phyloP scores from a whole-genome alignment of 1,140 invertebrate species.

The Lamellibrachia luymesi region DNA sequence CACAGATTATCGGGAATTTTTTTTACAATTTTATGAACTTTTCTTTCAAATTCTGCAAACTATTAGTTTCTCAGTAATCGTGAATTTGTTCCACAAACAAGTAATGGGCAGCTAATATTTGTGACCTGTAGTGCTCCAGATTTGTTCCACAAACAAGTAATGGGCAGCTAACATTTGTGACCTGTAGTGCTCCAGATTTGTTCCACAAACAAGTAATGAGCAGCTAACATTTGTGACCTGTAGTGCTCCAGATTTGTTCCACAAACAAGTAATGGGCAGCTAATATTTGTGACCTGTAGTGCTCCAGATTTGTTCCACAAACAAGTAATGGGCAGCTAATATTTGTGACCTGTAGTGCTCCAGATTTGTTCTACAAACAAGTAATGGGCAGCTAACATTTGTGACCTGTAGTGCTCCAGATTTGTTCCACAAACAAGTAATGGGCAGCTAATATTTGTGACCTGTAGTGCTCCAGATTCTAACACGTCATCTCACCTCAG shows the following conservation, averaged over 20 bases:
- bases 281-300: not conserved
- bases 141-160: not conserved
- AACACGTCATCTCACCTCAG: conserved; percentile 59
- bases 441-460: not conserved
- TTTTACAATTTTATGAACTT: not conserved
- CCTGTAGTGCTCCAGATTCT: not conserved
- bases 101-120: not conserved
- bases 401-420: not conserved
- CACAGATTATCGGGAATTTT: too few species aligned
- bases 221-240: not conserved
- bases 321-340: not conserved
- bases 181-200: not conserved
- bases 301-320: not conserved
- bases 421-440: not conserved
- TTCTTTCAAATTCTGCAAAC: not conserved
- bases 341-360: not conserved
- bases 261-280: not conserved
- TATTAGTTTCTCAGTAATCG: not conserved
- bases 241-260: not conserved
- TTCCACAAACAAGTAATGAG: not conserved
- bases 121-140: not conserved
- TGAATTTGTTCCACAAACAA: not conserved
- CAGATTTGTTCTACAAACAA: not conserved
- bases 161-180: not conserved
- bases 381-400: not conserved